phyloP scores from a whole-genome alignment of 30 jellyfish, hydroid and myxozoan genomes.

The Sanderia malayensis region DNA sequence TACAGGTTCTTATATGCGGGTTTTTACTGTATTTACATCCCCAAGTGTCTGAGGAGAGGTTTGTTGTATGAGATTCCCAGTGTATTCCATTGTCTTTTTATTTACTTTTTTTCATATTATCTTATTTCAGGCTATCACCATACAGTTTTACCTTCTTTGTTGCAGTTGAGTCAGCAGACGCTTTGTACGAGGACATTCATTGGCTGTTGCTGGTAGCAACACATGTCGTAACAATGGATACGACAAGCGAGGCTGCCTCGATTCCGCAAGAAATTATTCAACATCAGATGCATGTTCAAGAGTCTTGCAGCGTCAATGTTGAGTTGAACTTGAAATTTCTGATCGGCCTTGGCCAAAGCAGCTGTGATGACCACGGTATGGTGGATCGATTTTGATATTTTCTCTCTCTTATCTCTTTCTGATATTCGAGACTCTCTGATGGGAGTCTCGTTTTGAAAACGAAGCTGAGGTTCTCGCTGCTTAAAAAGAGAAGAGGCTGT shows the following conservation, averaged over 20 bases:
- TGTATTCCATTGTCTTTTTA: too few relatives aligned
- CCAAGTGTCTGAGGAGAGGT: too few relatives aligned
- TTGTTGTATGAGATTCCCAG: too few relatives aligned
- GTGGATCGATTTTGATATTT: neutral
- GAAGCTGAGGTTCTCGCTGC: too few relatives aligned
- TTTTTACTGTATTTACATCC: too few relatives aligned
- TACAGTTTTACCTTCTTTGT: neutral
- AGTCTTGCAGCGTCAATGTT: constrained; percentile 26
- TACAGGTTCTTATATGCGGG: too few relatives aligned
- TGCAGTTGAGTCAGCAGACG: constrained; percentile 20
- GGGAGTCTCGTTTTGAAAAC: too few relatives aligned
- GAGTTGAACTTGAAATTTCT: constrained; percentile 34
- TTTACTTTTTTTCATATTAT: too few relatives aligned
- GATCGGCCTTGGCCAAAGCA: constrained; percentile 49
- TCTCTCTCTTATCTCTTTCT: too few relatives aligned
- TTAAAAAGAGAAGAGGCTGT: too few relatives aligned
- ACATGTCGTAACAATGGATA: constrained; percentile 58
- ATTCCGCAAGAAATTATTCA: constrained; percentile 73
- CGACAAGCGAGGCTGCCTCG: constrained; percentile 63
- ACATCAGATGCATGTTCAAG: constrained; percentile 35
- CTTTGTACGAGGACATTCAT: constrained; percentile 85
- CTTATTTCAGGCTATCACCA: too few relatives aligned
- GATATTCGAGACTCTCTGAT: too few relatives aligned
- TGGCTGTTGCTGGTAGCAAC: constrained; percentile 90
- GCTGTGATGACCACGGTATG: constrained; percentile 47